Conservation (phyloP, 1,140 invertebrate species). For the Caerostris darwini region DNA sequence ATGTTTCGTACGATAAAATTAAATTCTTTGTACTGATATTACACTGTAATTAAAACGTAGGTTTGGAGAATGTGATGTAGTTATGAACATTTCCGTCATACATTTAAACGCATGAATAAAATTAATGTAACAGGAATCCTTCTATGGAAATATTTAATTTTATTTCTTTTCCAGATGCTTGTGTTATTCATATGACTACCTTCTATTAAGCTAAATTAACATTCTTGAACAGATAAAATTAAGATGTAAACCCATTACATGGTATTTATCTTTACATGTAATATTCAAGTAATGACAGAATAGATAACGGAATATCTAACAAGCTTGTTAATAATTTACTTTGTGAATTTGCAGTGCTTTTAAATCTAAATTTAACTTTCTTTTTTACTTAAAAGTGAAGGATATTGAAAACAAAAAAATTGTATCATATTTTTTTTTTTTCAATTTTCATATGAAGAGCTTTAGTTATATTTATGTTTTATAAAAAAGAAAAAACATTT, state of each 20-base stretch:
- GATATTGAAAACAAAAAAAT: too few species aligned
- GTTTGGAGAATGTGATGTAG: not conserved
- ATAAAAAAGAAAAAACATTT: too few species aligned
- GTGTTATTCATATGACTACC: not conserved
- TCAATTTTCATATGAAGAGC: too few species aligned
- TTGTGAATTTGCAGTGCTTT: too few species aligned
- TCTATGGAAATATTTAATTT: not conserved
- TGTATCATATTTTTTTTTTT: too few species aligned
- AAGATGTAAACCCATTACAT: not conserved
- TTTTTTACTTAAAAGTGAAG: too few species aligned
- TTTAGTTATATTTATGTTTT: too few species aligned
- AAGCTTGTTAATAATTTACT: too few species aligned
- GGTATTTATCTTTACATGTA: not conserved
- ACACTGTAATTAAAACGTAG: not conserved
- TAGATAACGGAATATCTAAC: too few species aligned
- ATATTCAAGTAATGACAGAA: not conserved
- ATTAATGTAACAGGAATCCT: not conserved
- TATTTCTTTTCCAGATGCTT: not conserved
- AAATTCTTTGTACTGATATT: not conserved
- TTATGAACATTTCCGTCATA: not conserved
- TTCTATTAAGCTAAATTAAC: not conserved
- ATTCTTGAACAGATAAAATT: not conserved
- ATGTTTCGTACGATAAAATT: too few species aligned
- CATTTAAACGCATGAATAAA: not conserved
- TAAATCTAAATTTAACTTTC: too few species aligned